Evolutionary conservation across 2,797 vertebrate species (phyloP).

Genomic region (Rhinoraja longicauda): DNA sequence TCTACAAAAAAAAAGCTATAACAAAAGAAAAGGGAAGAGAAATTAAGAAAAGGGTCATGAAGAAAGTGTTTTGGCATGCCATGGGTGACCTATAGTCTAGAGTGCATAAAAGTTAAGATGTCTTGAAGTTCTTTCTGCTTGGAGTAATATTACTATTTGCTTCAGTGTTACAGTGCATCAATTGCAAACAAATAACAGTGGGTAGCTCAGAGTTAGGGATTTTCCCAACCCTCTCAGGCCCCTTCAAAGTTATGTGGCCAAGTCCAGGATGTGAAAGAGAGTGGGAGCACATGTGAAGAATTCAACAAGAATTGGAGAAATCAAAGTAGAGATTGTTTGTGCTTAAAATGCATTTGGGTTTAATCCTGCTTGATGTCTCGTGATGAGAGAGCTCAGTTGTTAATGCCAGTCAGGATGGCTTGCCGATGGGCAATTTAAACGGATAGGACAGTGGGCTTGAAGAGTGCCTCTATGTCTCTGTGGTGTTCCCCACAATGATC

Average conservation of each 20-base stretch:
- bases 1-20: neutral
- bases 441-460: neutral
- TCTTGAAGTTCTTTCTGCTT: neutral
- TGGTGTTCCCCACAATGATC: neutral
- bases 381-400: neutral
- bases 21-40: neutral
- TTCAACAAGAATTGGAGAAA: too few relatives aligned
- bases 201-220: neutral
- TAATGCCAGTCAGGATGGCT: too few relatives aligned
- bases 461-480: neutral
- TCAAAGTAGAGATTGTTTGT: neutral
- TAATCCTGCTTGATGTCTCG: neutral
- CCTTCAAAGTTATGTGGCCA: neutral
- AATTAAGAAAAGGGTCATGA: neutral
- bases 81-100: neutral
- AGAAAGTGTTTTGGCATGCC: neutral
- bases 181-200: neutral
- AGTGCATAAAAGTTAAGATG: neutral
- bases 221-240: neutral
- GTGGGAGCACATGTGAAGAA: too few relatives aligned
- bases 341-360: neutral
- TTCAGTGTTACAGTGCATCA: neutral
- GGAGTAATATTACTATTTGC: neutral
- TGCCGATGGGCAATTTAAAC: neutral
- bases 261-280: neutral